Evolutionary conservation across 2,888 invertebrate species (phyloP), one percentile per base, ranked within the genome.

Genomic region (Limnephilus marmoratus): DNA sequence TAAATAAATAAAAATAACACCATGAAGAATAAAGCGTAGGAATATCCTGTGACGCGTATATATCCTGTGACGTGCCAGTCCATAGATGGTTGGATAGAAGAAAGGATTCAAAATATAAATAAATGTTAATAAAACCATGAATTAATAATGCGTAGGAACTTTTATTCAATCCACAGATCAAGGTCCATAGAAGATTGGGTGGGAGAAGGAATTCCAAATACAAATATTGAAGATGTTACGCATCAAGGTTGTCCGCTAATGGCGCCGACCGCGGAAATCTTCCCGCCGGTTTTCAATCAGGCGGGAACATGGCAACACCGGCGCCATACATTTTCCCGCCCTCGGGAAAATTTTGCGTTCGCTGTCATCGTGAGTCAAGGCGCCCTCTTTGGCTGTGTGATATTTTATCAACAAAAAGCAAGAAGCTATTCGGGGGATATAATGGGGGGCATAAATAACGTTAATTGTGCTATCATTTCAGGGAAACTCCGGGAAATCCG

Each of bases 251-350:
- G 86, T 24, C 45, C 49, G 68, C 24, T 68, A 68, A 68, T 68
- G 86, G 86, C 86, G 86, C 86, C 53, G 45, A 45, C 45, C 86
- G 86, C 86, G 53, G 86, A 45, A 86, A 41, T 18, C 41, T 41
- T 31, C n/a, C 29, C 85, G 85, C 34, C 85, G 85, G 45, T 37
- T 85, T 85, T 85, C 45, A 18, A 85, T 85, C 45, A 49, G 86
- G 31, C 86, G 86, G 86, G 85, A 34, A 86, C 86, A 86, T 49
- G 34, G 86, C 85, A 85, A 85, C 85, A 86, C 45, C 68, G 86
- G 86, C 86, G 86, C 86, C 86, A 29, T 82, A 34, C 86, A 49
- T 86, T 31, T 86, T 86, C 86, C 49, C 86, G 85, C 85, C 85
- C n/a, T 41, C 85, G 85, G 85, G 41, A 85, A 85, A 85, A 18